Conservation (phyloP, 1,140 invertebrate species). For the Harlomillsia oculata region DNA sequence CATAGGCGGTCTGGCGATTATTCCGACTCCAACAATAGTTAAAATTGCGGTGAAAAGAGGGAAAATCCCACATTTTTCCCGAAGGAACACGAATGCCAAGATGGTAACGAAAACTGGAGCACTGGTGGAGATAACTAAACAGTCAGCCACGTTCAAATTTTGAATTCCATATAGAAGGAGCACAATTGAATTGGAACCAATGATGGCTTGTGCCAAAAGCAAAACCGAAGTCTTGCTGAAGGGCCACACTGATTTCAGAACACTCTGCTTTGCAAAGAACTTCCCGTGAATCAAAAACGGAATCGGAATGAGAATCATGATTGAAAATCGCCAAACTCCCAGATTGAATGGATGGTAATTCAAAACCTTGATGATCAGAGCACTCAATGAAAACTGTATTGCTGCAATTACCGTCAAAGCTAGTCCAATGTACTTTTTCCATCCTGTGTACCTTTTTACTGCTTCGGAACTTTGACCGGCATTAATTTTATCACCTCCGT, state of each 20-base stretch:
- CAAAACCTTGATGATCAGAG: constrained; percentile 10
- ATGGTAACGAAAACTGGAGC: constrained; percentile 19
- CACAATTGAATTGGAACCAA: constrained; percentile 7
- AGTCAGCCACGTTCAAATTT: constrained; percentile 9
- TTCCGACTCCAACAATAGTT: constrained; percentile 2
- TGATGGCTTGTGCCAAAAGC: constrained; percentile 12
- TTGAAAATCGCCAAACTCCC: constrained; percentile 18
- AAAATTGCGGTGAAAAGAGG: constrained; percentile 4
- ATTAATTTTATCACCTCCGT: no score
- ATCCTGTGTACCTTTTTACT: background rate
- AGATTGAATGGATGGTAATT: constrained; percentile 17
- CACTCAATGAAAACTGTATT: constrained; percentile 11
- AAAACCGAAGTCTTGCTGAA: background rate
- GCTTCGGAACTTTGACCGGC: background rate
- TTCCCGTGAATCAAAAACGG: constrained; percentile 11
- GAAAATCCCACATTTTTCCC: constrained; percentile 12
- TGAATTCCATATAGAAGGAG: constrained; percentile 9
- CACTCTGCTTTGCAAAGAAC: background rate
- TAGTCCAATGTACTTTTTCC: constrained; percentile 6
- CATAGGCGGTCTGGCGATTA: constrained; percentile 16
- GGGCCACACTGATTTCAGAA: constrained; percentile 13
- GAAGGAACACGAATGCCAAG: background rate
- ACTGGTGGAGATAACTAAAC: constrained; percentile 6
- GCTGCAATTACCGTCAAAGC: constrained; percentile 7
- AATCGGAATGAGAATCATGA: constrained; percentile 11